Base-by-base conservation (phyloP, 2,888 invertebrate species). In the Lochmaea capreae region DNA sequence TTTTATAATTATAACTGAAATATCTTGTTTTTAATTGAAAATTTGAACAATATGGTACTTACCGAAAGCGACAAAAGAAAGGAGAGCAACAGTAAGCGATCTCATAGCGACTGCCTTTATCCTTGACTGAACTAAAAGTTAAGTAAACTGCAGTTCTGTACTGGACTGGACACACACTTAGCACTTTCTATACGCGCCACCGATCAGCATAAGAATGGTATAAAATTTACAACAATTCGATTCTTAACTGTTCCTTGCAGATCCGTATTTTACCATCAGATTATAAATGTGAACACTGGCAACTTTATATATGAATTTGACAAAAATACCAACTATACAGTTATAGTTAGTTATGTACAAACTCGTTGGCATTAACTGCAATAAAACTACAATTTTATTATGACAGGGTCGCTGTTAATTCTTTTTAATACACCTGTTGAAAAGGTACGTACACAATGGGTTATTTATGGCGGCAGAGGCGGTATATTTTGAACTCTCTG, bases 71-170 rank as follows among this genome's bases (percentile, higher is more conserved):
- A 82, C 77, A 58, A 74, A 76, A 78, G 82, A 80, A 76, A 83
- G 75, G 71, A 83, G 79, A 78, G 80, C 80, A 80, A 84, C 78
- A 76, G 80, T 81, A 79, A 85, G 82, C 82, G 81, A 80, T 83
- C 82, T 85, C 85, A 85, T 86, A 84, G 82, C 81, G 77, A 78
- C 76, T 75, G 83, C 79, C 79, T 75, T 81, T 86, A 85, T 85
- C 85, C 85, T 85, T 85, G 85, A 81, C 82, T 43, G 58, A 81
- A 85, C 84, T 84, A 81, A 65, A 81, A 79, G 77, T 76, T 75
- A 76, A 75, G 69, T 72, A 75, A 76, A 78, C 77, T 78, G 76
- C 72, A 75, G 72, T 62, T 69, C 57, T 65, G 42, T 39, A 46
- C 67, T 68, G 62, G 8, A 43, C 42, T 73, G 73, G 69, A 72